Conservation (phyloP, 2,113 vertebrate species). For the Cyprinodon brontotheroides region DNA sequence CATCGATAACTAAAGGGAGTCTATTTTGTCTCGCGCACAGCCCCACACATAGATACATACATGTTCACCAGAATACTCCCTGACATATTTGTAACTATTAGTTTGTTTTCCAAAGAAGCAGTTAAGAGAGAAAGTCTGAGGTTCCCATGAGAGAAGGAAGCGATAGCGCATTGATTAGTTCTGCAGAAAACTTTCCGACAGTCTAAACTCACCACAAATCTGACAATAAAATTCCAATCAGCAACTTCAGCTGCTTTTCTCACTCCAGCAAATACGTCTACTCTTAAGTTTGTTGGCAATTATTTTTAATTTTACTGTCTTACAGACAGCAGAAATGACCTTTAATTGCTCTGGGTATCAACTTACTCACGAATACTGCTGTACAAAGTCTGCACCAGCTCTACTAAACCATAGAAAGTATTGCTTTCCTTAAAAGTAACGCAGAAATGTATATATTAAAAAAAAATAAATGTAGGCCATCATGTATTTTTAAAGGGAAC, state of each 20-base stretch:
- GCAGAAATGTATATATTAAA: not conserved
- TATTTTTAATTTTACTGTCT: not conserved
- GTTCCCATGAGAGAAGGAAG: conserved; percentile 58
- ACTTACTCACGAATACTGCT: not conserved
- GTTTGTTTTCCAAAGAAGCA: conserved; percentile 25
- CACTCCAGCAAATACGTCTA: conserved; percentile 13
- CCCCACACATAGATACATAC: not conserved
- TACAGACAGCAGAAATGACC: not conserved
- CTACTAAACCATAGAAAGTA: not conserved
- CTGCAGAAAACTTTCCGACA: conserved; percentile 47
- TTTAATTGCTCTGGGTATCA: conserved; percentile 2
- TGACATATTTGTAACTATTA: conserved; percentile 22
- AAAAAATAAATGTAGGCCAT: no score
- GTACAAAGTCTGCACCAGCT: not conserved
- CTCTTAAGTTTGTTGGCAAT: not conserved
- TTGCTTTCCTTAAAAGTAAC: not conserved
- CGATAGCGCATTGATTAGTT: conserved; percentile 44
- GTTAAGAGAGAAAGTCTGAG: conserved; percentile 21
- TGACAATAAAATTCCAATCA: conserved; percentile 22
- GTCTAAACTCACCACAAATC: conserved; percentile 10
- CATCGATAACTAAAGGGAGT: conserved; percentile 4
- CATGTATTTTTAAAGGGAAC: no score
- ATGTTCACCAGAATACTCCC: conserved; percentile 3
- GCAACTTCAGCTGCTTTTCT: conserved; percentile 18
- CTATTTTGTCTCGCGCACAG: conserved; percentile 15